Base-by-base conservation (phyloP, 2,888 invertebrate genomes). In the Hetaerina titia region DNA sequence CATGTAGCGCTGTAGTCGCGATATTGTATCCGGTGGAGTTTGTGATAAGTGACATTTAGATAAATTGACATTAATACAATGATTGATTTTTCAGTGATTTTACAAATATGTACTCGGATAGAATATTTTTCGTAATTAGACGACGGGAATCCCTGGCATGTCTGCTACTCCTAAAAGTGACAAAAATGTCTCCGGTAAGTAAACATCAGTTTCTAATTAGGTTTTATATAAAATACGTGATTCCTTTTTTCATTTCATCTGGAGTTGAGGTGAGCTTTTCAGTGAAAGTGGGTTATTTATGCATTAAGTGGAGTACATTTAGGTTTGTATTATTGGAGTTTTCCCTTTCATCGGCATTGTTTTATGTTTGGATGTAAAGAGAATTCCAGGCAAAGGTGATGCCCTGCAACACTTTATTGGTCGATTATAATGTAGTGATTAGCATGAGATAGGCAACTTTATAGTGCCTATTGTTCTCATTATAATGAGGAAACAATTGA, bases 121-220 rank as follows among this genome's bases (percentile, higher is more conserved):
- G 95, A 25, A 95, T 58, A 60, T 63, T 81, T 81, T 58, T 56
- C 58, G 56, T 11, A 63, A 64, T 31, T 69, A 89, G 88, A 57
- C 89, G 31, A 89, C 95, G 95, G 95, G 95, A 95, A 69, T 96
- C 96, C 96, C 96, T 96, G 96, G 96, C 96, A 97, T 97, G 97
- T 97, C 97, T 96, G 96, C 97, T 95, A 96, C 96, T 96, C 96
- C 97, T 96, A 97, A 97, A 96, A 96, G 96, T 95, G 96, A 96
- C 95, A 97, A 97, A 96, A 96, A 97, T 97, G 97, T 96, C 95
- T 96, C 96, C 96, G 97, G 97, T 97, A 96, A 96, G 96, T 96
- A 95, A 95, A 95, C 94, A 69, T 25, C 90, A 95, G 74, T 95
- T 94, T 95, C 69, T n/a, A 15, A 64, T 92, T 19, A 31, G 56